A percentile compares a stretch with the other conserved stretches of the same genome.
phyloP scores from a whole-genome alignment of 2,113 vertebrate species.

The Anser cygnoides region DNA sequence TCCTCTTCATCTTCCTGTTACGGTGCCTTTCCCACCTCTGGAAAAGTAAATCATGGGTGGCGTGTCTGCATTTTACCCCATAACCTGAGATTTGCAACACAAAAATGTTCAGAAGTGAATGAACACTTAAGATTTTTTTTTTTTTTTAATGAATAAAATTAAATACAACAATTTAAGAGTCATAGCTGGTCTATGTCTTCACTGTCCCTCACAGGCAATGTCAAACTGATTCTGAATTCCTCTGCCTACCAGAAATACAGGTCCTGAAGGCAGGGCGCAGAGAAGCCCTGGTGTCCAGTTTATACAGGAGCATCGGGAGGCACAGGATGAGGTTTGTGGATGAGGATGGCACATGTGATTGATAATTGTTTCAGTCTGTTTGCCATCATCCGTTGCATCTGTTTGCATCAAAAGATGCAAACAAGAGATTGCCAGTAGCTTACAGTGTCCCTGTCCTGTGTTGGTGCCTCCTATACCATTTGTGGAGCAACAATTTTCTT shows the following conservation, averaged over 20 bases:
- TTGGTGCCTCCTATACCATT: neutral
- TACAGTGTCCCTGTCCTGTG: accelerated
- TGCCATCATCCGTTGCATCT: neutral
- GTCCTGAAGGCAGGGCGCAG: neutral
- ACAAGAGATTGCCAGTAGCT: neutral
- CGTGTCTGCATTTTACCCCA: neutral
- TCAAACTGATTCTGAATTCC: neutral
- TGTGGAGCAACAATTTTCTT: neutral
- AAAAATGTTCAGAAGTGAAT: neutral
- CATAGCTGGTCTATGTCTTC: neutral
- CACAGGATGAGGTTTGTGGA: neutral
- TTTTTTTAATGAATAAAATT: neutral
- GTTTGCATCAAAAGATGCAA: neutral
- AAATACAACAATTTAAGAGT: neutral
- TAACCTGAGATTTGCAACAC: neutral
- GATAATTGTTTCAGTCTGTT: neutral
- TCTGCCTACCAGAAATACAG: neutral
- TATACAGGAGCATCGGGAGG: neutral
- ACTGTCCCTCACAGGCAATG: too few species aligned
- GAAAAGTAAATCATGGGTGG: neutral
- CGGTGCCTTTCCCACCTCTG: neutral
- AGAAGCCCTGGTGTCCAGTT: accelerated
- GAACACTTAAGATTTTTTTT: neutral
- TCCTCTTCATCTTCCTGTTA: neutral
- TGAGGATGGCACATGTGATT: too few species aligned